Percentiles rank a stretch among this genome's conserved stretches.
Evolutionary conservation across 2,797 vertebrate species (phyloP).

Genomic region (Mastacembelus armatus): DNA sequence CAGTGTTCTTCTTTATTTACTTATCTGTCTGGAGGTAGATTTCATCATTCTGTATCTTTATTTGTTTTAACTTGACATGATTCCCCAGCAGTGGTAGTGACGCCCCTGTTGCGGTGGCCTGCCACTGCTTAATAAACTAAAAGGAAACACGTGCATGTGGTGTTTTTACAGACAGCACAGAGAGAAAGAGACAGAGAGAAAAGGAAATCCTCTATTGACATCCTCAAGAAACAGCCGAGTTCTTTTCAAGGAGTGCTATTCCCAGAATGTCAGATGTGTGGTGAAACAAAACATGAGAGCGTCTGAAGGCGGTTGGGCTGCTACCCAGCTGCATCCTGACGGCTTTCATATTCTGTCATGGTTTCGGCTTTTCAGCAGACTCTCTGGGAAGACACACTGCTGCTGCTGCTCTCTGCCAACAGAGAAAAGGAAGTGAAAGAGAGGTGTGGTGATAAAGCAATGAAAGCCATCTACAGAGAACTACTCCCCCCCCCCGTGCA

Average conservation of each 20-base stretch:
- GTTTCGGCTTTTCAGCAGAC: conserved; percentile 37
- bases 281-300: conserved; percentile 33
- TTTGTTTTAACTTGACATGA: conserved; percentile 39
- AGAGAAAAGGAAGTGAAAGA: conserved; percentile 60
- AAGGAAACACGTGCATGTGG: conserved; percentile 35
- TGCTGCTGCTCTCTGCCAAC: conserved; percentile 22
- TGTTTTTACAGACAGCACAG: conserved; percentile 42
- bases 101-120: conserved; percentile 9
- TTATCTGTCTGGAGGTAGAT: conserved; percentile 5
- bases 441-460: conserved; percentile 38
- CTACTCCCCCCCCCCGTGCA: conserved; percentile 55
- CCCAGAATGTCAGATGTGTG: conserved; percentile 50
- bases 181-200: conserved; percentile 24
- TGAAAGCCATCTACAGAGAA: conserved; percentile 38
- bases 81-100: conserved; percentile 7
- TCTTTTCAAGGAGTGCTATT: conserved; percentile 43
- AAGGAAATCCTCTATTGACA: conserved; percentile 46
- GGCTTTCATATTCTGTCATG: conserved; percentile 49
- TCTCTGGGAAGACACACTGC: conserved; percentile 37
- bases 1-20: conserved; percentile 9
- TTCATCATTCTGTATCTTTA: background rate
- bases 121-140: conserved; percentile 46
- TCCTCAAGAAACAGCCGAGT: conserved; percentile 29
- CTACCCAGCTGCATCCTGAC: conserved; percentile 63
- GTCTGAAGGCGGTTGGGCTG: conserved; percentile 48